Percentiles rank a stretch among this genome's conserved stretches.
Evolutionary conservation across 2,797 vertebrate species (phyloP).

Genomic region (Scyliorhinus canicula): DNA sequence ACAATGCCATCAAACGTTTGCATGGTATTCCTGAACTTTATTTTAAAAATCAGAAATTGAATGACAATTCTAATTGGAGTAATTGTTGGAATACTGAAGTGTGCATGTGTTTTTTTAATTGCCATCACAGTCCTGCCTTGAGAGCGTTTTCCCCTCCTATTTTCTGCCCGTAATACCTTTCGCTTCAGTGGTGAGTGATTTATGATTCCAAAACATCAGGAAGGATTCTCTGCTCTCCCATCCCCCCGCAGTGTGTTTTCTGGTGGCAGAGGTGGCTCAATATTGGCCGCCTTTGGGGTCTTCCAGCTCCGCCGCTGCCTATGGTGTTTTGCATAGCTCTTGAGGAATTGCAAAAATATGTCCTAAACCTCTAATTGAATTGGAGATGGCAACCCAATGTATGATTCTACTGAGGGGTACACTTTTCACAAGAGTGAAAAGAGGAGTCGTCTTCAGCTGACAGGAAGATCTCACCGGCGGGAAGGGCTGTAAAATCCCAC

Average conservation of each 20-base stretch:
- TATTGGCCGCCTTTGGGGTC: too few relatives aligned
- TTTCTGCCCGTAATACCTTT: not conserved
- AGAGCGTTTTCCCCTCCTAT: not conserved
- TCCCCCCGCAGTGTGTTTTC: too few relatives aligned
- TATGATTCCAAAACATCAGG: not conserved
- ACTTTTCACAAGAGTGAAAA: too few relatives aligned
- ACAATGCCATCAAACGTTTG: not conserved
- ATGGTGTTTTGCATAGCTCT: too few relatives aligned
- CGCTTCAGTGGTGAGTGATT: not conserved
- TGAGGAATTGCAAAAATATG: not conserved
- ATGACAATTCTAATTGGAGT: not conserved
- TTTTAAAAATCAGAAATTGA: not conserved
- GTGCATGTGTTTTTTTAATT: too few relatives aligned
- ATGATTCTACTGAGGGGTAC: not conserved
- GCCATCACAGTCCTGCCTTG: not conserved
- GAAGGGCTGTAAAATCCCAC: too few relatives aligned
- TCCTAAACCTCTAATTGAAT: not conserved
- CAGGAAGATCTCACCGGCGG: too few relatives aligned
- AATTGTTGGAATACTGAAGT: not conserved
- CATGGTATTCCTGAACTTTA: not conserved
- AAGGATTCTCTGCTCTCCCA: too few relatives aligned
- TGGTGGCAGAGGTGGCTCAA: too few relatives aligned
- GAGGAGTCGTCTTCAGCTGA: too few relatives aligned
- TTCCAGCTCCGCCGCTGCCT: too few relatives aligned
- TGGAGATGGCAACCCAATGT: not conserved